Evolutionary conservation across 1,140 invertebrate genomes (phyloP).

Genomic region (Leptonema lineaticorne): DNA sequence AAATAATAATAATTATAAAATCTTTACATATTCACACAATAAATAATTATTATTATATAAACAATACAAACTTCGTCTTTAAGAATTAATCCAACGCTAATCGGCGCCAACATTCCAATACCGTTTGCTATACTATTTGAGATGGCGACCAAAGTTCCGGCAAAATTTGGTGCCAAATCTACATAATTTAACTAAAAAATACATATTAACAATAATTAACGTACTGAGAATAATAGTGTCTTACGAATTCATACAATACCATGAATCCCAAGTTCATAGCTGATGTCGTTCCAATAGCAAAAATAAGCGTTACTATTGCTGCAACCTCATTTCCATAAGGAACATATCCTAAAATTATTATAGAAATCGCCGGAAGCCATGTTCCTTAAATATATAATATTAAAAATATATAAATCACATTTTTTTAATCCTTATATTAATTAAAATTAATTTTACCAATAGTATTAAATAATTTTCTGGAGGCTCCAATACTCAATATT

Average conservation of each 20-base stretch:
- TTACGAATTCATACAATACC: background rate
- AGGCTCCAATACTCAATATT: conserved; percentile 57
- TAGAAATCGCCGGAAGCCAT: background rate
- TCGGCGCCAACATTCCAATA: conserved; percentile 62
- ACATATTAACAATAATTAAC: background rate
- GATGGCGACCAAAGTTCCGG: conserved; percentile 74
- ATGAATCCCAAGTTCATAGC: conserved; percentile 65
- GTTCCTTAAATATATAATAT: conserved; percentile 5
- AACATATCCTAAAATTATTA: background rate
- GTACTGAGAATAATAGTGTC: no score
- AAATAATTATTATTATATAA: background rate
- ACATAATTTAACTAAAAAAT: conserved; percentile 60
- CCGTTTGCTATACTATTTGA: conserved; percentile 75
- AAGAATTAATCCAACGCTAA: conserved; percentile 24
- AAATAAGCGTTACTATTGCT: background rate
- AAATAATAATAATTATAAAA: conserved; percentile 32
- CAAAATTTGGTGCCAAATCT: conserved; percentile 74
- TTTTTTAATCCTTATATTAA: background rate
- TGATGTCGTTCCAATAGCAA: conserved; percentile 68
- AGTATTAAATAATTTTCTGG: conserved; percentile 66
- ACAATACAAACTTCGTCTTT: conserved; percentile 33
- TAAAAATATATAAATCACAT: background rate
- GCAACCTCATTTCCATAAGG: background rate
- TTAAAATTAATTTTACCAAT: conserved; percentile 49
- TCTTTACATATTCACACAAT: no score